phyloP scores from a whole-genome alignment of 1,140 invertebrate genomes.

The Apis mellifera region DNA sequence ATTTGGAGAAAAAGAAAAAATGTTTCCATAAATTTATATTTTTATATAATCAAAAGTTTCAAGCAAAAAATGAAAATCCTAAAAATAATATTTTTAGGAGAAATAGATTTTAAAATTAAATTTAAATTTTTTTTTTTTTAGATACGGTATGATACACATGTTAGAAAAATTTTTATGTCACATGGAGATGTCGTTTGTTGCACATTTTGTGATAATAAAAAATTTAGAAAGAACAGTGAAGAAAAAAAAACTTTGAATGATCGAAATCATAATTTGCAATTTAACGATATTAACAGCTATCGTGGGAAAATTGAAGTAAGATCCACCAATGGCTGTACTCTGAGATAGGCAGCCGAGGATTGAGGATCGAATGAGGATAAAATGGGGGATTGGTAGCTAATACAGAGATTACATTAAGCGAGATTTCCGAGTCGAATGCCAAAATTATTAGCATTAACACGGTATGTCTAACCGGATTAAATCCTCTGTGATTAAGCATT shows the following conservation, averaged over 20 bases:
- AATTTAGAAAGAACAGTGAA: not conserved
- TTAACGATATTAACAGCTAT: no score
- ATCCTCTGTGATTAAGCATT: slow-evolving; percentile 31
- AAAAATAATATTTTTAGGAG: not conserved
- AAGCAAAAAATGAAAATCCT: not conserved
- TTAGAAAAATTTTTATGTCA: no score
- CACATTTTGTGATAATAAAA: no score
- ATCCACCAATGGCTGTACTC: not conserved
- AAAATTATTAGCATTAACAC: slow-evolving; percentile 53
- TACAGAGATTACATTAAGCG: slow-evolving; percentile 59
- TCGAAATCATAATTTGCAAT: not conserved
- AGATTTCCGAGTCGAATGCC: slow-evolving; percentile 55
- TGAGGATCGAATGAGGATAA: slow-evolving; percentile 7
- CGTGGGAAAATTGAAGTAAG: not conserved
- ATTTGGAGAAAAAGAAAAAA: no score
- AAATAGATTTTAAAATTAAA: not conserved
- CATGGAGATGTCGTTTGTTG: no score
- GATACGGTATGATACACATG: no score
- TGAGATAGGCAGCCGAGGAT: not conserved
- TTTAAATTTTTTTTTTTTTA: not conserved
- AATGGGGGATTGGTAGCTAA: slow-evolving; percentile 33
- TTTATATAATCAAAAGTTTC: not conserved
- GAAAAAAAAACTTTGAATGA: not conserved
- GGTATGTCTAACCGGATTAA: slow-evolving; percentile 34
- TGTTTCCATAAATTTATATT: no score